Evolutionary conservation across 2,888 invertebrate genomes (phyloP), one percentile per base, ranked within the genome.

Genomic region (Aphodius sticticus): DNA sequence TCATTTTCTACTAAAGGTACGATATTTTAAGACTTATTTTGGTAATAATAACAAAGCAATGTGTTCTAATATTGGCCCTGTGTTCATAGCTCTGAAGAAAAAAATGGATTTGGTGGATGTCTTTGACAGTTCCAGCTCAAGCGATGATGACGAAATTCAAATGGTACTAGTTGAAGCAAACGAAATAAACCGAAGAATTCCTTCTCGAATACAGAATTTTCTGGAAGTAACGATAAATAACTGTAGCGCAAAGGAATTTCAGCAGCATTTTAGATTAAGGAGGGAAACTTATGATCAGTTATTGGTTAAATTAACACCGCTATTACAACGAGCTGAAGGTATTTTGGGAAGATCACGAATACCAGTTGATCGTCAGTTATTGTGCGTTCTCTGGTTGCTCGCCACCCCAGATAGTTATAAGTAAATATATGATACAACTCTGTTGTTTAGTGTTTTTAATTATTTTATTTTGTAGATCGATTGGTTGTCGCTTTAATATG

Each of bases 51-150:
- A 53, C 4, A 53, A 53, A 76, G 26, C 26, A 84, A 69, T 53
- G 77, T n/a, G 15, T 81, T 53, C 70, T 83, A 82, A 53, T 80
- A 81, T 15, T 69, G 16, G 70, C 81, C 79, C 53, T 53, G 6
- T 53, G 53, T 53, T 53, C 53, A 53, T 53, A 53, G 53, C 53
- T 53, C 53, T 53, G 53, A 53, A 2, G 53, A 12, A 53, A 1
- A 53, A 53, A 53, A 53, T 53, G 2, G 53, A 53, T 7, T 53
- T 53, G 53, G 38, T 38, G 6, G 53, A 53, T 5, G 53, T 12
- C 53, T 53, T 53, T 53, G 53, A 3, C 12, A 53, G 53, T 53
- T 53, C 53, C 4, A 7, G 53, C 53, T 53, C 53, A 12, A 53
- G 53, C 53, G 53, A 53, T 53, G 53, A 53, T 53, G 53, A 53